Base-by-base conservation (phyloP, 1,140 invertebrate genomes). In the Thaumetopoea pityocampa region DNA sequence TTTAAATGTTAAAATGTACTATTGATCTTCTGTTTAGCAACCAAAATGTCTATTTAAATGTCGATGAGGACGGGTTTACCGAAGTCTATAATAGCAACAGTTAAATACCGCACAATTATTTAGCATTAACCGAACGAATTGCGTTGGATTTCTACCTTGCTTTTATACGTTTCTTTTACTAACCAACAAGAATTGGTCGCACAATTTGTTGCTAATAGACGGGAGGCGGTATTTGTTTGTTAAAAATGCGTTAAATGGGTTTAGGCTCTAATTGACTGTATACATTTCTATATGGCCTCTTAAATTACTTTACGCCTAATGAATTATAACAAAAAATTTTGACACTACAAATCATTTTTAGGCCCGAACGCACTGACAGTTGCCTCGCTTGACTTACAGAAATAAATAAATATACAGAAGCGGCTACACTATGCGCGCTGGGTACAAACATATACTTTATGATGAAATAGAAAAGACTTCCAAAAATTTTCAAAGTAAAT, bases 231-330 rank as follows among this genome's bases (percentile, higher is more conserved):
- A n/a, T n/a, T 67, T 71, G 67, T 72, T 76, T 61, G 55, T 46
- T 59, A 42, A 51, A 56, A 68, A 77, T 68, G 66, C 72, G 64
- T 76, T 79, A 67, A 61, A 41, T 63, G 71, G 67, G 65, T 77
- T 81, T 74, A 81, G 73, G 67, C 67, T 72, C 66, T 80, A 80
- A 80, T 81, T 78, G 69, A 80, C 70, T 65, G 30, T 37, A 41
- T n/a, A 32, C 19, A 30, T 41, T 41, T 41, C 23, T 40, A 40
- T 28, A 20, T 28, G 28, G 37, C 19, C 27, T 41, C 19, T 32
- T 23, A 16, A 17, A 29, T 47, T 47, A 50, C 32, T 40, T 43
- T 45, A 52, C 15, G 54, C 46, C 58, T 61, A 61, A 61, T 27
- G 26, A 32, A 41, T 42, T 48, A n/a, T 44, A 46, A 54, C 40